phyloP scores from a whole-genome alignment of 2,888 invertebrate species.

The Aphelenchoides bicaudatus region DNA sequence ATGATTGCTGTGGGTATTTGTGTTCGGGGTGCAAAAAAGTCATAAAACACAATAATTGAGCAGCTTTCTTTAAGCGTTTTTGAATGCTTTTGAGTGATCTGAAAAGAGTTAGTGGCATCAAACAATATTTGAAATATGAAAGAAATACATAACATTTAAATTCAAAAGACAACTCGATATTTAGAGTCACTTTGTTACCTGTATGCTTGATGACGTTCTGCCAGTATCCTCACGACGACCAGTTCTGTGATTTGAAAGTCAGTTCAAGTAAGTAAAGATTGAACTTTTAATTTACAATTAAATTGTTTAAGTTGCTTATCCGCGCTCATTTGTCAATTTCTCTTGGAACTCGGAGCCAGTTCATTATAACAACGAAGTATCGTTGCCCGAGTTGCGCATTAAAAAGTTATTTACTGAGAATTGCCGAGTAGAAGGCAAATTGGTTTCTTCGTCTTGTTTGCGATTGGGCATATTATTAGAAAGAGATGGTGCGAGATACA shows the following conservation, averaged over 20 bases:
- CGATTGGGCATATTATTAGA: conserved; percentile 48
- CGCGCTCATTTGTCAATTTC: conserved; percentile 47
- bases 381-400: conserved; percentile 53
- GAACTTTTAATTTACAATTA: not conserved
- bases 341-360: conserved; percentile 49
- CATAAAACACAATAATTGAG: too few relatives aligned
- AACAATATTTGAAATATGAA: too few relatives aligned
- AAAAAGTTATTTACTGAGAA: conserved; percentile 40
- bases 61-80: too few relatives aligned
- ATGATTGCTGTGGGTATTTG: too few relatives aligned
- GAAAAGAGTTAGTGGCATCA: too few relatives aligned
- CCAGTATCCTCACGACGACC: conserved; percentile 56
- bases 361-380: conserved; percentile 37
- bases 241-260: conserved; percentile 47
- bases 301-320: conserved; percentile 51
- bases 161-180: conserved; percentile 7
- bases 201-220: conserved; percentile 59
- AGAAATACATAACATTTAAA: too few relatives aligned
- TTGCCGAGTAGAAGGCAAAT: conserved; percentile 51
- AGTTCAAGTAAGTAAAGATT: conserved; percentile 45
- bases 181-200: conserved; percentile 52
- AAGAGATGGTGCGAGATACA: conserved; percentile 51
- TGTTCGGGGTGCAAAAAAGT: too few relatives aligned
- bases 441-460: conserved; percentile 56
- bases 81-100: too few relatives aligned